A percentile compares a stretch with the other conserved stretches of the same genome.
These are phyloP conservation scores for Oxyruncus cristatus DNA, from an alignment of 2,113 vertebrate species.

Conservation along the genomic window DNA sequence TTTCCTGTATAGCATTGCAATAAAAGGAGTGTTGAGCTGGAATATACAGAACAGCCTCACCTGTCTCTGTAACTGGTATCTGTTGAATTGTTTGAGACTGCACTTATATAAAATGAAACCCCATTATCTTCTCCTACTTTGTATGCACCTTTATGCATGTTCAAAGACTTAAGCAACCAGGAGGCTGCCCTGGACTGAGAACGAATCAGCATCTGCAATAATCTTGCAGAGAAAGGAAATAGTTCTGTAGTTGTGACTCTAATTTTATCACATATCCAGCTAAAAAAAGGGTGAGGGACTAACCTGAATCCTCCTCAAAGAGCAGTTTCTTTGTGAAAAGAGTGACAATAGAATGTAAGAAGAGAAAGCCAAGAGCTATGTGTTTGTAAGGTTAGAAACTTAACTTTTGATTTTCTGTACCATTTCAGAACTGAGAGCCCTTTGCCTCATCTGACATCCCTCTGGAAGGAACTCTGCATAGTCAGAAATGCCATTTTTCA, in stretches of 20 bases:
- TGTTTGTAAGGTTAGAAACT: background rate
- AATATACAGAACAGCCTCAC: background rate
- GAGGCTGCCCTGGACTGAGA: background rate
- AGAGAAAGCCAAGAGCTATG: background rate
- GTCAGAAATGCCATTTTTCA: background rate
- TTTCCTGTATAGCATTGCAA: background rate
- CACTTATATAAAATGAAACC: background rate
- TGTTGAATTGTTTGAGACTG: background rate
- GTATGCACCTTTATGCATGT: background rate
- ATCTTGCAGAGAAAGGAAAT: background rate
- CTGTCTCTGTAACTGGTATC: background rate
- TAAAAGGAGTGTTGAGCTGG: background rate
- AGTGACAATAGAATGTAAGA: background rate
- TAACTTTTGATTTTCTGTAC: background rate
- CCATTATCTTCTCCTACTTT: background rate
- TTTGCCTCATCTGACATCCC: background rate
- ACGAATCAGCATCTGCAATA: background rate
- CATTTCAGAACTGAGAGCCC: background rate
- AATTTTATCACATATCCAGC: conserved; percentile 19
- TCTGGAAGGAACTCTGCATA: background rate
- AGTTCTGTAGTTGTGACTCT: background rate
- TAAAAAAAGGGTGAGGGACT: background rate
- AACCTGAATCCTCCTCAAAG: background rate
- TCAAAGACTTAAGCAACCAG: background rate
- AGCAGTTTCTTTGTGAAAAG: background rate